Base-by-base conservation (phyloP, 2,113 vertebrate species). In the Nycticryphes semicollaris region DNA sequence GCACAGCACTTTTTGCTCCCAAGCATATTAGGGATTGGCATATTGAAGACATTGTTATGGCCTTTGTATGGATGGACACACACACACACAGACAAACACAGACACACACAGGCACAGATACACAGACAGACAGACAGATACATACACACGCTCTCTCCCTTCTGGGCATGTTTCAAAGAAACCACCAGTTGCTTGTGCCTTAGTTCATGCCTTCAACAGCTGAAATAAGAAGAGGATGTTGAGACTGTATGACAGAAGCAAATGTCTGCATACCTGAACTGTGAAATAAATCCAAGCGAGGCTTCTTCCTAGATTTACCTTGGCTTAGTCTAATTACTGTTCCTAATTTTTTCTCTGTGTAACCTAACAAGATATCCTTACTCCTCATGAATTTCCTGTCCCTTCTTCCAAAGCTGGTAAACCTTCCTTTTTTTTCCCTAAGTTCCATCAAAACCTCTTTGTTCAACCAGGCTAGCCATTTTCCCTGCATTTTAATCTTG, bases 101-200 rank as follows among this genome's bases (percentile, higher is more conserved):
- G 35, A 9, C 15, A 20, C 16, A 10, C 39, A n/a, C 39, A 41
- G 37, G 9, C 11, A 25, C 16, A 74, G 16, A 12, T 24, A 45
- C 22, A 25, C 50, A 51, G 51, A 50, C 3, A 39, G 4, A 15
- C 1, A 10, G 41, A 41, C 5, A 41, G 35, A n/a, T 31, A 57
- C 11, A 8, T 25, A 45, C 4, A 7, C 1, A 8, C 11, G 22
- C 22, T 6, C 12, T 59, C 21, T 21, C n/a, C 7, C 2, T 39
- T 72, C 13, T 43, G 14, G 18, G 5, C 1, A 5, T 8, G 3
- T 48, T 89, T 84, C 17, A 73, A 69, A 64, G 28, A 64, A 47
- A 17, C 3, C 10, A 31, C 3, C 7, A 78, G 25, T 9, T 7
- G 13, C 14, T 28, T 9, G 6, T 76, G 9, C 12, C 13, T 66